Evolutionary conservation across 2,797 vertebrate genomes (phyloP), one percentile per base, ranked within the genome.

Genomic region (Fistularia commersonii): DNA sequence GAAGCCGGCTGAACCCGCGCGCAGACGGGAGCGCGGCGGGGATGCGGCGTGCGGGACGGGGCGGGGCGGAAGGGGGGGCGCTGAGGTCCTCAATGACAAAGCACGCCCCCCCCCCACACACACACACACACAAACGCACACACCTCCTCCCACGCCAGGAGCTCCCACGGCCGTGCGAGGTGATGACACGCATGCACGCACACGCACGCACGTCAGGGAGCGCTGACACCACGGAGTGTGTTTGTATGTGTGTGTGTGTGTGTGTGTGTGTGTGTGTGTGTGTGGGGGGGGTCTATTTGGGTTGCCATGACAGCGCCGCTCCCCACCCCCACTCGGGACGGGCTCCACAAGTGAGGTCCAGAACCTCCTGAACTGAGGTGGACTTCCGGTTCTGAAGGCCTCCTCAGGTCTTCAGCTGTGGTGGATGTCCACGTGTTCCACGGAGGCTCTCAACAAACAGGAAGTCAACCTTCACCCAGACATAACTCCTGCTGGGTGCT

Each of bases 281-380:
- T n/a, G n/a, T n/a, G n/a, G n/a, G n/a, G 89, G 87, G 88, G 34
- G 34, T 92, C 90, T 81, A 87, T 82, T 80, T 85, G 89, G 90
- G 93, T 95, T 93, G 92, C 92, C 92, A 93, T 93, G 91, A 91
- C 85, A 95, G 92, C 91, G 79, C 87, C 62, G 89, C 91, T 89
- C 88, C 87, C 91, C 92, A 90, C 90, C 88, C 79, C 76, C 81
- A 66, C 78, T 51, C 74, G 66, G 80, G 65, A 70, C 76, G 72
- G n/a, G n/a, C n/a, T n/a, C n/a, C n/a, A n/a, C n/a, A n/a, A n/a
- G n/a, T n/a, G n/a, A n/a, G n/a, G n/a, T n/a, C n/a, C n/a, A n/a
- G n/a, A n/a, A n/a, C n/a, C n/a, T n/a, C n/a, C n/a, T n/a, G n/a
- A n/a, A n/a, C n/a, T n/a, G n/a, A n/a, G n/a, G n/a, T n/a, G n/a